These are phyloP conservation scores for Cosmorhoe ocellata DNA, from an alignment of 2,888 invertebrate species.

Conservation along the genomic window DNA sequence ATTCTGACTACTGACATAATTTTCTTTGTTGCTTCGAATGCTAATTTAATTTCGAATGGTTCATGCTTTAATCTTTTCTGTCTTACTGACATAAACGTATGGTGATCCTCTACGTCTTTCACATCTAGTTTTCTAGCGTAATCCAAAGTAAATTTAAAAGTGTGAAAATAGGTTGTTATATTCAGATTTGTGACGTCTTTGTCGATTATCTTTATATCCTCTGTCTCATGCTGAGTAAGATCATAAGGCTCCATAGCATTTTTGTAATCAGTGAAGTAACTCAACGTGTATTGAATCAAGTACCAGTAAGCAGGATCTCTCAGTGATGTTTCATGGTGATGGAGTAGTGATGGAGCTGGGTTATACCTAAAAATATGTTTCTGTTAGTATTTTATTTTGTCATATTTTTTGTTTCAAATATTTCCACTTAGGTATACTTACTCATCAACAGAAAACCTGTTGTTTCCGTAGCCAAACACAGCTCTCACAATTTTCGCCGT, in stretches of 20 bases:
- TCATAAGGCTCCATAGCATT: conserved; percentile 53
- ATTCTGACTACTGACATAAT: conserved; percentile 55
- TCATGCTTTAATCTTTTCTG: conserved; percentile 63
- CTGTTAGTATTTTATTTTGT: not conserved
- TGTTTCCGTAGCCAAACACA: conserved; percentile 62
- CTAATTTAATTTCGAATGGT: conserved; percentile 57
- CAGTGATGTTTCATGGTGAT: conserved; percentile 68
- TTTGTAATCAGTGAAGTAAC: conserved; percentile 61
- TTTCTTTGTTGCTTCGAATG: conserved; percentile 48
- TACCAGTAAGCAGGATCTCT: conserved; percentile 69
- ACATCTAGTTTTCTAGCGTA: conserved; percentile 42
- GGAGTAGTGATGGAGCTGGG: conserved; percentile 67
- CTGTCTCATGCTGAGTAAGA: conserved; percentile 52
- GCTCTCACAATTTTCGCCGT: conserved; percentile 62
- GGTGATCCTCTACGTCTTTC: conserved; percentile 26
- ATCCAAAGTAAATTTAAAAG: conserved; percentile 58
- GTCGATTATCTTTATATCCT: conserved; percentile 52
- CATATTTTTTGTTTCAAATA: not conserved
- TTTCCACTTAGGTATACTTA: conserved; percentile 39
- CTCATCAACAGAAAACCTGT: conserved; percentile 53
- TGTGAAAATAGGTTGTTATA: conserved; percentile 61
- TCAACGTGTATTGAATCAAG: conserved; percentile 54
- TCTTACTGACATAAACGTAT: conserved; percentile 49
- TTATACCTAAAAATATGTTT: conserved; percentile 65
- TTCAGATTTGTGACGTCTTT: conserved; percentile 41